Evolutionary conservation across 2,797 vertebrate genomes (phyloP), one percentile per base, ranked within the genome.

Genomic region (Propithecus perrieri): DNA sequence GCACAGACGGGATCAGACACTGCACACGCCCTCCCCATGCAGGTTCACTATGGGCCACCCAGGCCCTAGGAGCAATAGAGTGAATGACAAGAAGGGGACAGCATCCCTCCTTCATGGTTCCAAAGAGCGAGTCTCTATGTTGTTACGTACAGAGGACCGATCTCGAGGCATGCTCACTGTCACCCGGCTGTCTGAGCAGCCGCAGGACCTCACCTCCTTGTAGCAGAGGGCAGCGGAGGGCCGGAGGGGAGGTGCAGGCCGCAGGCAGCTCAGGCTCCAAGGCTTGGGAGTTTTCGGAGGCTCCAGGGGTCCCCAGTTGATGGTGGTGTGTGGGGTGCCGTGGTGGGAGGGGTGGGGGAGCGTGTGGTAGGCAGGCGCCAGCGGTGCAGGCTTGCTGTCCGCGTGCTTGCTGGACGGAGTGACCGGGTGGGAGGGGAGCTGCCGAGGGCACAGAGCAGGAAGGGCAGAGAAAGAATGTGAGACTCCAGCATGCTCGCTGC

Each of bases 231-330:
- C 99, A 5, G 99, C 99, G 0, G 99, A 99, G 69, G 99, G 99
- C 84, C 99, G 99, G 5, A 99, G 98, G 0, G 99, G 99, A 2
- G 99, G 99, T 0, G 99, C 99, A 0, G 99, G 99, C 63, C 99
- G 98, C 93, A 99, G 98, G 98, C 99, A 99, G 98, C 99, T 99
- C 98, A 99, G 99, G 87, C 99, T 99, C 99, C 99, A 99, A 4
- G 99, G 99, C 98, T 99, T 99, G 89, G 99, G 99, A 10, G 99
- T 99, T 98, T 99, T 99, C 0, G 99, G 99, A 35, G 99, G 99
- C 86, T 99, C 99, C 97, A 99, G 98, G 0, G 99, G 99, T 67
- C 99, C 99, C 99, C 99, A 99, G 98, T 99, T 99, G 98, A 99
- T 98, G 10, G 99, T 99, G 98, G 99, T 99, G 94, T 99, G 99